Evolutionary conservation across 1,140 invertebrate species (phyloP).

Genomic region (Hormaphis cornu): DNA sequence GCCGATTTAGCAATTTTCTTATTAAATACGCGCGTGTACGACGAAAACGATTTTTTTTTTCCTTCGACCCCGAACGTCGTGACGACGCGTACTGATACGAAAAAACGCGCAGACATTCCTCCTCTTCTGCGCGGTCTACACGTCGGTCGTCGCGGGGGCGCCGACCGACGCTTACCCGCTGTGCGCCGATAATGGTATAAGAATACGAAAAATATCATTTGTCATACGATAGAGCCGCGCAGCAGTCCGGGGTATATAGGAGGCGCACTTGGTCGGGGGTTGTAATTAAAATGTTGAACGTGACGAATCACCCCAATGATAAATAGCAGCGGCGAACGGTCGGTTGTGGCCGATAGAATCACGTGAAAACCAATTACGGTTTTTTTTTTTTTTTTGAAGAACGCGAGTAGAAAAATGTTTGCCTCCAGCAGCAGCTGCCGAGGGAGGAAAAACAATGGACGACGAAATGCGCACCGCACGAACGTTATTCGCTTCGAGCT

Average conservation of each 20-base stretch:
- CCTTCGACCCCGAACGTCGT: neutral
- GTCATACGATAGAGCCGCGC: neutral
- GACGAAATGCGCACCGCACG: neutral
- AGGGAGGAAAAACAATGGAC: neutral
- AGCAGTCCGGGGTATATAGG: neutral
- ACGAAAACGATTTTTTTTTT: neutral
- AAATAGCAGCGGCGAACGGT: neutral
- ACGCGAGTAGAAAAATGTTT: neutral
- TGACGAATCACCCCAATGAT: neutral
- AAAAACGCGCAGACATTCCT: neutral
- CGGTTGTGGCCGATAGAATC: neutral
- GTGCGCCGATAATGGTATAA: neutral
- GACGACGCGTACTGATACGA: neutral
- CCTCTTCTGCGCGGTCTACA: too few species aligned
- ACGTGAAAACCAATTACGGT: neutral
- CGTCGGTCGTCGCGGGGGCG: neutral
- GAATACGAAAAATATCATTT: neutral
- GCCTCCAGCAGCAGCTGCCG: neutral
- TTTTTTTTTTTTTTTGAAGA: neutral
- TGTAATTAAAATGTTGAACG: constrained; percentile 18
- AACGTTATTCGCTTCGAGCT: neutral
- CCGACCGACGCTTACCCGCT: neutral
- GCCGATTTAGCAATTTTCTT: constrained; percentile 14
- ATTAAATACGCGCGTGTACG: neutral
- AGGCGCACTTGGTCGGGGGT: neutral